Evolutionary conservation across 2,888 invertebrate species (phyloP), one percentile per base, ranked within the genome.

Genomic region (Pteria penguin): DNA sequence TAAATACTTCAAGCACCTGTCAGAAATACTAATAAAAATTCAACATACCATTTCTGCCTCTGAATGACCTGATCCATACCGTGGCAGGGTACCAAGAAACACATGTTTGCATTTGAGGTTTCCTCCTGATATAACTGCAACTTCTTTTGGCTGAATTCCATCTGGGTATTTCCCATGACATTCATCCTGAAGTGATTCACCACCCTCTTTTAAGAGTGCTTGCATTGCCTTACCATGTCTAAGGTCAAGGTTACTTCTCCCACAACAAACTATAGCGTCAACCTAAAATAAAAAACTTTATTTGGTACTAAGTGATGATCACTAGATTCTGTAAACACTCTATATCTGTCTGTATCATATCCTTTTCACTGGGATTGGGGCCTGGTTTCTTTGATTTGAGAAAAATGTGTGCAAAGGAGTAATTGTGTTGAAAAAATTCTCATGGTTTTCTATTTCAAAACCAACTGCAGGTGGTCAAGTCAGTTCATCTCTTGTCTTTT

Each of bases 231-330:
- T 78, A 3, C 88, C 88, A 58, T 81, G 82, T 29, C 66, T 78
- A 22, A 90, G 77, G 60, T 88, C 82, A 58, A 89, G 75, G 26
- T 81, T 83, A 4, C 79, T 75, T 22, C 79, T 76, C 4, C 86
- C 81, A 14, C 87, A 83, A 62, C 85, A 86, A 4, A 88, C 88
- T 52, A 90, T 85, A 0, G 87, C 85, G 75, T 89, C 88, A 63
- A 82, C 85, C 90, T 90, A 78, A n/a, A n/a, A n/a, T n/a, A n/a
- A n/a, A n/a, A n/a, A n/a, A n/a, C n/a, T n/a, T n/a, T n/a, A n/a
- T n/a, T n/a, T n/a, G n/a, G n/a, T n/a, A n/a, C n/a, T n/a, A n/a
- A n/a, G n/a, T n/a, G n/a, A n/a, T n/a, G n/a, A n/a, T n/a, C n/a
- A n/a, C n/a, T n/a, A n/a, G n/a, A n/a, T n/a, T n/a, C n/a, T n/a